Conservation (phyloP, 2,113 vertebrate genomes). For the Vimba vimba region DNA sequence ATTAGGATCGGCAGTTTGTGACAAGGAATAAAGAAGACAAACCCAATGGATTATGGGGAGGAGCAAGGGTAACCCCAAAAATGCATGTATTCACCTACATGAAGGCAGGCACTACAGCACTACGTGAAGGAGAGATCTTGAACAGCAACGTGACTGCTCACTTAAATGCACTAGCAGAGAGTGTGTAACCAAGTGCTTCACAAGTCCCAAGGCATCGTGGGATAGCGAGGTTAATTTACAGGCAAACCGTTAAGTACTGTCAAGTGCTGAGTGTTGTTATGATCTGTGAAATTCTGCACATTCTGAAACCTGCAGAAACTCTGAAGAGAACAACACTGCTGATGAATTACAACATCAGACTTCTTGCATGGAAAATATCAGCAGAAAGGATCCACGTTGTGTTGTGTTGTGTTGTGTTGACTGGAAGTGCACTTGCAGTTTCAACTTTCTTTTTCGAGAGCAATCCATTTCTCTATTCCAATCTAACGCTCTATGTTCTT, state of each 20-base stretch:
- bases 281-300: conserved; percentile 13
- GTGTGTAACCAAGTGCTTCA: conserved; percentile 15
- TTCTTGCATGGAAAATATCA: neutral
- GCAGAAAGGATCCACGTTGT: neutral
- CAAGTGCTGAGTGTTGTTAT: conserved; percentile 31
- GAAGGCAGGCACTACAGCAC: conserved; percentile 16
- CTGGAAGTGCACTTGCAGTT: conserved; percentile 39
- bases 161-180: neutral
- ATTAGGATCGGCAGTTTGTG: neutral
- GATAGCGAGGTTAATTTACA: conserved; percentile 32
- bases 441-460: neutral
- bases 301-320: conserved; percentile 30
- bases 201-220: conserved; percentile 33
- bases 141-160: neutral
- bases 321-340: neutral
- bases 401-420: neutral
- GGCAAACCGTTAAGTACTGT: conserved; percentile 26
- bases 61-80: neutral
- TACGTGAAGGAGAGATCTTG: neutral
- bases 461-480: neutral
- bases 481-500: neutral
- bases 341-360: conserved; percentile 1
- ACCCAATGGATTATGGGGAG: neutral
- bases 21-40: neutral
- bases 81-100: neutral